Evolutionary conservation across 2,888 invertebrate species (phyloP), one percentile per base, ranked within the genome.

Genomic region (Polydrusus cervinus): DNA sequence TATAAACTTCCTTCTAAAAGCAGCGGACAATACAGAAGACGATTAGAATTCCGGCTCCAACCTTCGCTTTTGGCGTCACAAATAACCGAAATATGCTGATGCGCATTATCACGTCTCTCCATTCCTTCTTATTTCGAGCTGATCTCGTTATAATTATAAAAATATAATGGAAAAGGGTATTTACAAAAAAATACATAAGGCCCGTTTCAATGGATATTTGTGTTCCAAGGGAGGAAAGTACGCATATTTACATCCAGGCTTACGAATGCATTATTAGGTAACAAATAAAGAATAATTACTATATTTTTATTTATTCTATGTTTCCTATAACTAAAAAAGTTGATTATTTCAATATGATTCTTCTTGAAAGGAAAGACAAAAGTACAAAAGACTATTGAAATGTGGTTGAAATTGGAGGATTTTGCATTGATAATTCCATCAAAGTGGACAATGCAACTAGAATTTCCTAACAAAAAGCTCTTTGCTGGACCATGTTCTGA

Each of bases 51-150:
- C 74, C 68, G 74, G 47, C 74, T 64, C 68, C 74, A 68, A 68
- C 69, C 68, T 74, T 62, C 68, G 62, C 69, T 61, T 43, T 30
- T 62, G 74, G 74, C 74, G 74, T 64, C 74, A 69, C 69, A 74
- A 74, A 74, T 74, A 74, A 74, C 68, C 74, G 53, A 74, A 74
- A 74, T 74, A 74, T 74, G 74, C 74, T 74, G 74, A 69, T 74
- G 74, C 74, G 68, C 69, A 74, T 74, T 74, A 74, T 68, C 74
- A 49, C 62, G 68, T 74, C 69, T 68, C 57, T 68, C 57, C 68
- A 68, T 74, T 74, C 68, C 68, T 66, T 74, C 61, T 64, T 68
- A 74, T 67, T 57, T 62, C 30, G 43, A 55, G 30, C 30, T 62
- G 38, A 60, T 69, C 69, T 25, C 43, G 51, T 51, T 53, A 51